A percentile compares a stretch with the other conserved stretches of the same genome.
Evolutionary conservation across 2,888 invertebrate genomes (phyloP).

Genomic region (Phasia obesa): DNA sequence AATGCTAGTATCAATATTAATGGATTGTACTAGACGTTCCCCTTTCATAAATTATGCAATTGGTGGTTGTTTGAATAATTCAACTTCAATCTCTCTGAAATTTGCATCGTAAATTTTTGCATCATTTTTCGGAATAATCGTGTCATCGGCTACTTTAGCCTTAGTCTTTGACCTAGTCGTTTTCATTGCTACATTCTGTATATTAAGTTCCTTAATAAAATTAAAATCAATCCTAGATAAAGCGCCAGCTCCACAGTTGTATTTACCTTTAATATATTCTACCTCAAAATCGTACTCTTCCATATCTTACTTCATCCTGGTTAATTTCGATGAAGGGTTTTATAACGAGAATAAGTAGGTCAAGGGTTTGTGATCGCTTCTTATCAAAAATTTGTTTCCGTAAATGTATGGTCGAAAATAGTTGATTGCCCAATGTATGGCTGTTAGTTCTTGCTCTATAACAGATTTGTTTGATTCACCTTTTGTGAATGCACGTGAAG

Average conservation of each 20-base stretch:
- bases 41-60: conserved; percentile 14
- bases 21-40: too few species aligned
- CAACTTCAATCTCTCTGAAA: background rate
- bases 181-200: background rate
- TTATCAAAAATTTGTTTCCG: background rate
- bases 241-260: conserved; percentile 5
- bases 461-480: background rate
- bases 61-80: conserved; percentile 12
- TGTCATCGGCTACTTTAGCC: background rate
- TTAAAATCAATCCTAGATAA: background rate
- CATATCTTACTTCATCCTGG: background rate
- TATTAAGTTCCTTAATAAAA: conserved; percentile 8
- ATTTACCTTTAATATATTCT: conserved; percentile 7
- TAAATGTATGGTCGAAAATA: background rate
- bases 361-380: background rate
- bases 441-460: background rate
- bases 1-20: too few species aligned
- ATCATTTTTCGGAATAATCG: background rate
- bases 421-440: conserved; percentile 8
- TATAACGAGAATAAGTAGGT: background rate
- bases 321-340: background rate
- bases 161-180: conserved; percentile 4
- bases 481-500: conserved; percentile 17
- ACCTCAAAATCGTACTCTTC: background rate
- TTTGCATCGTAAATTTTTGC: background rate